Conservation (phyloP, 2,113 vertebrate genomes). For the Sorex araneus region DNA sequence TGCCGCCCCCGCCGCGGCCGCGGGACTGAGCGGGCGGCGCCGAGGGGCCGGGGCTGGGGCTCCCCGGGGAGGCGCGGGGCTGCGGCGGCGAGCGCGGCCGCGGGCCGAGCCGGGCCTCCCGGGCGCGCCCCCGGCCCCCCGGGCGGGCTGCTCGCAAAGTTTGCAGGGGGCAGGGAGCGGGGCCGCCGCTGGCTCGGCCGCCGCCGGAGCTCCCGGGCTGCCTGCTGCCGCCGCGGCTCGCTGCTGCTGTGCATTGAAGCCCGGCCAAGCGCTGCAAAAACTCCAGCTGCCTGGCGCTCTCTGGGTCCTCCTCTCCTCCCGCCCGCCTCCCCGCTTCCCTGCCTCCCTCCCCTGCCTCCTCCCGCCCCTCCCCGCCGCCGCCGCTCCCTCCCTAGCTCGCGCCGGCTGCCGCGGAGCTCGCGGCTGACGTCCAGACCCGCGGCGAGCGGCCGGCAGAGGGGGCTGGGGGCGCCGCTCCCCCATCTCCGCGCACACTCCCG, state of each 20-base stretch:
- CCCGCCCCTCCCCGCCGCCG: constrained; percentile 65
- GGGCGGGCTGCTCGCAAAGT: constrained; percentile 80
- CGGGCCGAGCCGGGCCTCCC: constrained; percentile 71
- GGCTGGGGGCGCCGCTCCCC: constrained; percentile 76
- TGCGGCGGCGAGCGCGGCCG: constrained; percentile 60
- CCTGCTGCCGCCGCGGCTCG: constrained; percentile 85
- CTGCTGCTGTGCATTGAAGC: constrained; percentile 85
- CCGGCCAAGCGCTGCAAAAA: constrained; percentile 86
- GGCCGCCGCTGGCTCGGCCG: constrained; percentile 81
- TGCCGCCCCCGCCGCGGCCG: constrained; percentile 39
- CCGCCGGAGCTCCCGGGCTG: constrained; percentile 83
- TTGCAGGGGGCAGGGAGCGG: constrained; percentile 83
- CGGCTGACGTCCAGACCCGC: constrained; percentile 73
- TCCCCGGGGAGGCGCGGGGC: constrained; percentile 79
- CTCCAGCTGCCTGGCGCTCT: constrained; percentile 85
- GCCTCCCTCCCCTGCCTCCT: constrained; percentile 64
- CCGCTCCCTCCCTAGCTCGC: constrained; percentile 80
- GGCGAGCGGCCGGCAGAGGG: constrained; percentile 79
- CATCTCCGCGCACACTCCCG: neutral
- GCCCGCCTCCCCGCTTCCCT: constrained; percentile 64
- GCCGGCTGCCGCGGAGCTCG: constrained; percentile 81
- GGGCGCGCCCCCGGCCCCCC: constrained; percentile 76
- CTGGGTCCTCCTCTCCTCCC: constrained; percentile 82
- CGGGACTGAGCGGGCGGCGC: constrained; percentile 53
- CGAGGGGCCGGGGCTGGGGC: constrained; percentile 70